phyloP scores from a whole-genome alignment of 2,113 vertebrate genomes.

The Poeciliopsis prolifica region DNA sequence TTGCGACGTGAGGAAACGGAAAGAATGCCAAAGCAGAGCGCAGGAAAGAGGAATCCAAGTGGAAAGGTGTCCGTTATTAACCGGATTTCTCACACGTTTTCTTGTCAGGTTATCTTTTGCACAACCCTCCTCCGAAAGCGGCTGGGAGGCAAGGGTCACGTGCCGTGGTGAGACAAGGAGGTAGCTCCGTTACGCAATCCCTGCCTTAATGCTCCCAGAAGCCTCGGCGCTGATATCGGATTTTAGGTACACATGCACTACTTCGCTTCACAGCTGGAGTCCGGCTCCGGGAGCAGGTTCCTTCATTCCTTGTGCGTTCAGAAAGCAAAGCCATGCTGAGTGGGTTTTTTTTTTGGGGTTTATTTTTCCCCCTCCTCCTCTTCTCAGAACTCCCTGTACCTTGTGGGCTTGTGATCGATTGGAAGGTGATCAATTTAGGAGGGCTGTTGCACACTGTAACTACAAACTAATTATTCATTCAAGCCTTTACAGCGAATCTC shows the following conservation, averaged over 20 bases:
- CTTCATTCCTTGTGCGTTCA: constrained; percentile 54
- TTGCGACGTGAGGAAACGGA: constrained; percentile 25
- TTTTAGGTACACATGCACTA: constrained; percentile 46
- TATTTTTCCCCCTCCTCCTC: neutral
- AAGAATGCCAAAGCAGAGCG: constrained; percentile 61
- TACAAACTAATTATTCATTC: constrained; percentile 60
- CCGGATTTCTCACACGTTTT: constrained; percentile 9
- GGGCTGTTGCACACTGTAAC: constrained; percentile 45
- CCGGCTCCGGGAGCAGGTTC: constrained; percentile 56
- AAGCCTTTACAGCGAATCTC: constrained; percentile 19
- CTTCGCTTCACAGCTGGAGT: constrained; percentile 65
- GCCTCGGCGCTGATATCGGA: constrained; percentile 53
- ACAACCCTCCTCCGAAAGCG: constrained; percentile 19
- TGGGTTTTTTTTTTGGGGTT: constrained; percentile 54
- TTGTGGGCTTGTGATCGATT: constrained; percentile 61
- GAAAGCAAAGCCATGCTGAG: constrained; percentile 51
- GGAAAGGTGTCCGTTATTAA: constrained; percentile 41
- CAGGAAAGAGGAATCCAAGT: constrained; percentile 30
- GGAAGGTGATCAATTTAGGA: constrained; percentile 60
- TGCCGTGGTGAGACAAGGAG: constrained; percentile 25
- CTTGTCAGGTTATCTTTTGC: neutral
- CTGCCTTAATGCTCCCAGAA: constrained; percentile 46
- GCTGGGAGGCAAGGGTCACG: constrained; percentile 8
- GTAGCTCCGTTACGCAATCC: constrained; percentile 28
- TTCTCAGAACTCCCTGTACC: constrained; percentile 46